Base-by-base conservation (phyloP, 2,113 vertebrate genomes). In the Gymnorhina tibicen region DNA sequence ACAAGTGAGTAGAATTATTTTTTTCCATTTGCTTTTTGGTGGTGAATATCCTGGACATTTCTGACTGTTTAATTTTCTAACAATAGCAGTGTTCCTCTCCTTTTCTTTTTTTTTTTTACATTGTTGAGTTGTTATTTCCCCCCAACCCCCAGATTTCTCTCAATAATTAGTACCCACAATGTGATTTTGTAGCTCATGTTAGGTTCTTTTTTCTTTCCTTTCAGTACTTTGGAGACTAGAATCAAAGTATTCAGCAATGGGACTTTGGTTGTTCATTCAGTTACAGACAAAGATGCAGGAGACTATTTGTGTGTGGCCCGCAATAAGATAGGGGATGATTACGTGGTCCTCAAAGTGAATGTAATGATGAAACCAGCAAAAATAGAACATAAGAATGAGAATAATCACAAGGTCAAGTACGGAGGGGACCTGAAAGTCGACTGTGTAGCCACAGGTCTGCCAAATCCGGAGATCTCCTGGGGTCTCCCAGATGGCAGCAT, bases 251-350 rank as follows among this genome's bases (percentile, higher is more conserved):
- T 98, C 76, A 52, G 87, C 89, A 99, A 99, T 2, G 99, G 99
- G 30, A 98, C 98, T 2, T 96, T 99, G 77, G 85, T 98, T 52
- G 92, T 99, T n/a, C 96, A 75, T 10, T 97, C 98, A 2, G 97
- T 99, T 73, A 99, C 98, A 0, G 98, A 99, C 42, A 97, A 98
- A 86, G 99, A 99, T 68, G 95, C 98, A 0, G 99, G 99, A 1
- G 98, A 99, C 58, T 99, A 99, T 94, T 82, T 99, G 47, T 99
- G 99, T 33, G 97, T 99, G 55, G 99, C 99, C 11, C 98, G 99
- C 13, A 99, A 99, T 93, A 98, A 98, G 91, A 97, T 99, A 2
- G 99, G 99, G 0, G 99, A 99, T 35, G 99, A 99, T 94, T 99
- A 98, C 0, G 93, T 98, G 20, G 93, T 97, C 13, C 97, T 99